Evolutionary conservation across 2,888 invertebrate genomes (phyloP).

Genomic region (Ectemnius lituratus): DNA sequence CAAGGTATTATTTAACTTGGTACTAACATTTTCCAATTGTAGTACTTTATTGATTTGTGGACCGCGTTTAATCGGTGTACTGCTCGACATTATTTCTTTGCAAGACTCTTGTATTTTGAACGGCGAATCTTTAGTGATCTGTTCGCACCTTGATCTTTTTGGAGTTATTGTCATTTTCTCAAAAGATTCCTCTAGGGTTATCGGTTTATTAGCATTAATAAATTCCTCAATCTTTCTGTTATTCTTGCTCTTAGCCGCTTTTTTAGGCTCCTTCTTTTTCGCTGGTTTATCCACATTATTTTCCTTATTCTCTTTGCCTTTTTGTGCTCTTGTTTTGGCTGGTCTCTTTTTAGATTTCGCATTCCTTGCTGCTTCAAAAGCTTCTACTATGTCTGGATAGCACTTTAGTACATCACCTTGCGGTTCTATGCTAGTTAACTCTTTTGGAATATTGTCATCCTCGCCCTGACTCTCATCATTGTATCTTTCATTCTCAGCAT

Average conservation of each 20-base stretch:
- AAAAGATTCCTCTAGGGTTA: constrained; percentile 68
- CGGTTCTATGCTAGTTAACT: constrained; percentile 84
- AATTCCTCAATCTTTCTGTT: constrained; percentile 56
- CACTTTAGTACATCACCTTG: constrained; percentile 82
- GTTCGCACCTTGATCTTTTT: constrained; percentile 70
- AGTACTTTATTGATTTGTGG: constrained; percentile 73
- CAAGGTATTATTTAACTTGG: constrained; percentile 75
- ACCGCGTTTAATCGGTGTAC: constrained; percentile 47
- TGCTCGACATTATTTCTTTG: background rate
- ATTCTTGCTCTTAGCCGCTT: constrained; percentile 27
- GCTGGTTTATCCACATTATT: constrained; percentile 15
- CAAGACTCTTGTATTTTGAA: background rate
- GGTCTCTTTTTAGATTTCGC: constrained; percentile 68
- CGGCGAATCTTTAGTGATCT: background rate
- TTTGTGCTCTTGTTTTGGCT: constrained; percentile 59
- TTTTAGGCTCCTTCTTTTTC: constrained; percentile 17
- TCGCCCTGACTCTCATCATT: constrained; percentile 40
- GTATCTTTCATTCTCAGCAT: constrained; percentile 51
- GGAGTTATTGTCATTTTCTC: constrained; percentile 67
- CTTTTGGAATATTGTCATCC: constrained; percentile 60
- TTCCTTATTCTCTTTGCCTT: constrained; percentile 38
- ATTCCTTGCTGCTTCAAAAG: constrained; percentile 81
- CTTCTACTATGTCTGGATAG: constrained; percentile 83
- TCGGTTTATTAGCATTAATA: constrained; percentile 58
- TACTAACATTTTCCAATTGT: constrained; percentile 56